Evolutionary conservation across 2,113 vertebrate species (phyloP), one percentile per base, ranked within the genome.

Genomic region (Anarhynchus alexandrinus): DNA sequence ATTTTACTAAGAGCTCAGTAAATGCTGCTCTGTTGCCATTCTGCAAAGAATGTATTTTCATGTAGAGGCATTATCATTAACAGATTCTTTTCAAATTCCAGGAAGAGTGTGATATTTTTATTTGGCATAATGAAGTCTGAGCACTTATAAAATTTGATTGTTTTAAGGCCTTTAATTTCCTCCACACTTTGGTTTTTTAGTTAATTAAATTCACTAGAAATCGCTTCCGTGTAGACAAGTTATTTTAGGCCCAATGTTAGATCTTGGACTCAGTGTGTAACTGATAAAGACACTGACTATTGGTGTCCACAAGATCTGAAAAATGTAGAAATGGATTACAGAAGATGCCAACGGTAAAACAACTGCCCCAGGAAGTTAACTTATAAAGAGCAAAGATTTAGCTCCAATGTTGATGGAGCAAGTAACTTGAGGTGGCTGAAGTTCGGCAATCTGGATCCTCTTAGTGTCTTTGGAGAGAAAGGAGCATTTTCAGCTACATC

Each of bases 41-140:
- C 82, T 86, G 66, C 62, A 79, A 69, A 70, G 27, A 88, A 73
- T 58, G 25, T 40, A 55, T 95, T 95, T 95, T 85, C 71, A 49
- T 25, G 40, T 70, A 45, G 71, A 54, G n/a, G 82, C 88, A 88
- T 96, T 89, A 82, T 84, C 88, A 76, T 91, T 77, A 93, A 80
- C 71, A 64, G 87, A 93, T 97, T 90, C 66, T 93, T 97, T 86
- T 88, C n/a, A 83, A 66, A 96, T 85, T 94, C 93, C 76, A 55
- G 67, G 55, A 96, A 91, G 82, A 73, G 21, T 11, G 38, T 62
- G 78, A 30, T 96, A 62, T 80, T 96, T 93, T 94, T 86, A 78
- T 96, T 93, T 64, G 54, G n/a, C 58, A 23, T 80, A 77, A 83
- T 80, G 74, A 74, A 87, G 32, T 72, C 78, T 66, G 36, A 66